A percentile compares a stretch with the other conserved stretches of the same genome.
These are phyloP conservation scores for Spodoptera picta DNA, from an alignment of 2,888 invertebrate species.

Conservation along the genomic window DNA sequence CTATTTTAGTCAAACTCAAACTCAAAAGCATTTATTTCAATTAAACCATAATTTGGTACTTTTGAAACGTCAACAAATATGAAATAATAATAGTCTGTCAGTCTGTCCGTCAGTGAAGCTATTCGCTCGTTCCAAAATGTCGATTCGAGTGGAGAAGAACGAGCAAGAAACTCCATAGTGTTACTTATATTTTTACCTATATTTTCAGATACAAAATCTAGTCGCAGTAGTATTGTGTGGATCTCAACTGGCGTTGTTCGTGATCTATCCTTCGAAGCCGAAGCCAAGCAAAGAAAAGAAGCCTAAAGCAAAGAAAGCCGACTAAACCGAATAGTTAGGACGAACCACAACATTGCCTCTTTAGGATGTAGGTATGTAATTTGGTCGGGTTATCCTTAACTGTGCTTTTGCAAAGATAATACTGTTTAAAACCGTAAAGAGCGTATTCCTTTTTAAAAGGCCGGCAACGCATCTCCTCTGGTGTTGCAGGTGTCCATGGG, in stretches of 20 bases:
- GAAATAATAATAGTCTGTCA: too few species aligned
- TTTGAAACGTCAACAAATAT: too few species aligned
- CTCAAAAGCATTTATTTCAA: too few species aligned
- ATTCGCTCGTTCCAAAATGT: too few species aligned
- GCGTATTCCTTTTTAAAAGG: too few species aligned
- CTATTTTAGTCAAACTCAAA: too few species aligned
- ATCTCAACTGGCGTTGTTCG: constrained; percentile 91
- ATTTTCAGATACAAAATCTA: constrained; percentile 91
- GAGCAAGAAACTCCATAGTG: neutral
- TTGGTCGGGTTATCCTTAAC: constrained; percentile 12
- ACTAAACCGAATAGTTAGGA: constrained; percentile 61
- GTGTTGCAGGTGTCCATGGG: too few species aligned
- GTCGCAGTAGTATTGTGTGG: constrained; percentile 90
- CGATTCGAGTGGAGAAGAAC: too few species aligned
- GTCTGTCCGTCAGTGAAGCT: too few species aligned
- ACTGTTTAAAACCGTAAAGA: too few species aligned
- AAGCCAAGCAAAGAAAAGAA: constrained; percentile 74
- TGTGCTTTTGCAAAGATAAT: neutral
- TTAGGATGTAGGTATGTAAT: constrained; percentile 29
- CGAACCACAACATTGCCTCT: constrained; percentile 46
- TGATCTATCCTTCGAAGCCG: constrained; percentile 90
- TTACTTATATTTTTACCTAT: neutral
- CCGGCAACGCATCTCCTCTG: too few species aligned
- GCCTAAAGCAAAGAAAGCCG: constrained; percentile 77
- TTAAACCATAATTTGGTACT: too few species aligned